phyloP scores from a whole-genome alignment of 2,797 vertebrate genomes.

The Siniperca scherzeri region DNA sequence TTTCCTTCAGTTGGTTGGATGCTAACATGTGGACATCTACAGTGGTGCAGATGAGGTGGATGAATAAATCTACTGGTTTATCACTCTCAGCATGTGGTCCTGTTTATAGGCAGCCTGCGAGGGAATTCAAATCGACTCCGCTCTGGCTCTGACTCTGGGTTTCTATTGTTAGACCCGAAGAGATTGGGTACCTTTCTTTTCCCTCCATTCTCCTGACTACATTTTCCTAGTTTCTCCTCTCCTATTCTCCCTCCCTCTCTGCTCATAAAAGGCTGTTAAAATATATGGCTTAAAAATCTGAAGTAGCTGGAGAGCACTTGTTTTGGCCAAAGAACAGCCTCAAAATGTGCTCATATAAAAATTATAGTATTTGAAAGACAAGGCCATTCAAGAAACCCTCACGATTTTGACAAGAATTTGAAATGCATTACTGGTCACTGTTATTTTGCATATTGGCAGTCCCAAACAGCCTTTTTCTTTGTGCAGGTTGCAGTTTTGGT shows the following conservation, averaged over 20 bases:
- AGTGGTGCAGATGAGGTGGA: conserved; percentile 81
- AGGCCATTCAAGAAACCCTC: not conserved
- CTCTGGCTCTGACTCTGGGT: conserved; percentile 81
- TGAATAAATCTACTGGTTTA: conserved; percentile 85
- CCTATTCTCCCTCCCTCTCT: conserved; percentile 33
- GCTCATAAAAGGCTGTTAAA: conserved; percentile 50
- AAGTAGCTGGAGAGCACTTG: conserved; percentile 9
- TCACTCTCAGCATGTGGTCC: conserved; percentile 85
- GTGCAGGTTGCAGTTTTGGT: not conserved
- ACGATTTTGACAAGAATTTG: not conserved
- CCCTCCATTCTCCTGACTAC: conserved; percentile 54
- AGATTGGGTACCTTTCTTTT: conserved; percentile 66
- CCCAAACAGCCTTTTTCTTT: not conserved
- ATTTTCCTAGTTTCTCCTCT: conserved; percentile 46
- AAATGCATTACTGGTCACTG: not conserved
- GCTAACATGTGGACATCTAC: conserved; percentile 78
- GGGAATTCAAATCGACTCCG: conserved; percentile 85
- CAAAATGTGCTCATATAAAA: conserved; percentile 1
- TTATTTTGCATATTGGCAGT: not conserved
- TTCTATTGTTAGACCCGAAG: conserved; percentile 77
- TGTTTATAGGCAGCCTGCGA: conserved; percentile 82
- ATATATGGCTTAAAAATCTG: conserved; percentile 16
- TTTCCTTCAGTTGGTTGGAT: conserved; percentile 76
- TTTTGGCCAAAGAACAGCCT: conserved; percentile 24
- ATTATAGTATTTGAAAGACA: not conserved